Base-by-base conservation (phyloP, 2,888 invertebrate genomes). In the Ypsolopha scabrella region DNA sequence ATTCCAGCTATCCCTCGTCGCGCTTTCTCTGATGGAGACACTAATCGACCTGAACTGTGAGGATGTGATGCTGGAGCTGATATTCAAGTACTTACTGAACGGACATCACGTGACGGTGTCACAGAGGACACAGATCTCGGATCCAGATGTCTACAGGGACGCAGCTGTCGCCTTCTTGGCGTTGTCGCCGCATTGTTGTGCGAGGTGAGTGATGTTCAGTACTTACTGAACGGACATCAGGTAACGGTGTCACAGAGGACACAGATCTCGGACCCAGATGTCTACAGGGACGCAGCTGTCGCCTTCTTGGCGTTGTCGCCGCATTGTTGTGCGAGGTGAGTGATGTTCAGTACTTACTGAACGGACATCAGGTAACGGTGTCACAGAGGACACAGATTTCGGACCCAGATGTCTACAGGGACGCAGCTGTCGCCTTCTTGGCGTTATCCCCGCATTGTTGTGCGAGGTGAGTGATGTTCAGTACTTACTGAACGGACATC, bases 21-120 rank as follows among this genome's bases (percentile, higher is more conserved):
- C 98, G 0, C 82, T 99, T 62, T 93, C 96, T 0, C 80, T 99
- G 9, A 95, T 99, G 77, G 94, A 96, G 72, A 96, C 97, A 0
- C 86, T 99, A 54, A 89, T 98, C 50, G 93, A 95, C 63, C 85
- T 98, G 55, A 95, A 97, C 77, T 98, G 97, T 80, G 99, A 99
- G 78, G 99, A 99, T 75, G 91, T 98, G 46, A 95, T 99, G 94
- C 85, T 97, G 62, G 96, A 97, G 68, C 85, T 98, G 48, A 90
- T 97, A 47, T 91, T 95, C 68, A 95, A 94, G 68, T 92, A 96
- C 70, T 87, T 98, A 0, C 59, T 83, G 1, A 73, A 68, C 53
- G 87, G 87, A 0, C 74, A 77, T 48, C 80, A 86, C 49, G 58
- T 86, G 6, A 69, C 70, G 63, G 63, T 70, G 1, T 58, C 72